Base-by-base conservation (phyloP, 2,797 vertebrate species). In the Gila robusta region DNA sequence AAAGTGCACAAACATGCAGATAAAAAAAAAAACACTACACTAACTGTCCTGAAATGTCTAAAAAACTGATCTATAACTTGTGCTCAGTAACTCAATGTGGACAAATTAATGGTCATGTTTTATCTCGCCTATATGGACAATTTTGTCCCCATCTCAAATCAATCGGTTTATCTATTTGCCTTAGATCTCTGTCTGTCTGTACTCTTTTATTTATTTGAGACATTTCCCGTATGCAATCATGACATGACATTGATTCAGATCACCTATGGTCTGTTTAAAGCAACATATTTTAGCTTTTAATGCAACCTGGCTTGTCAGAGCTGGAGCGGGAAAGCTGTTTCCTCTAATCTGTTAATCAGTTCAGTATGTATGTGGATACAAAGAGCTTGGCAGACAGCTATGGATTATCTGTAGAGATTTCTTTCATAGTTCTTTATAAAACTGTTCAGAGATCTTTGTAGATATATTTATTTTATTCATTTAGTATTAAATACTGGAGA, bases 161-260 rank as follows among this genome's bases (percentile, higher is more conserved):
- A 73, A 84, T 77, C 47, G n/a, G 19, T 81, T 67, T 54, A 41
- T 62, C 44, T 56, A 5, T 74, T 54, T 84, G 26, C 47, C 26
- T 21, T 23, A 11, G 59, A 49, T 81, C 28, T 78, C 39, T 76
- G 86, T 88, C 76, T 87, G 85, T 87, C 79, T 80, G 62, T 62
- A 49, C 41, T 83, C 47, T 88, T 86, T 88, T 82, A 89, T 87
- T 84, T 79, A 86, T 87, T 87, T 37, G 17, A 86, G 78, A 82
- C 64, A 81, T 89, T 78, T 82, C 81, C 83, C 39, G n/a, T 88
- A 86, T 84, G 44, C 76, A 84, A 11, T 41, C 47, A 73, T 85
- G 64, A 85, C 79, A 87, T 83, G 71, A 81, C 84, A 80, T 86
- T 88, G 86, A 83, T 90, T 91, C 89, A 89, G 79, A 90, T 91